Conservation (phyloP, 2,113 vertebrate genomes). For the Psilopogon haemacephalus region DNA sequence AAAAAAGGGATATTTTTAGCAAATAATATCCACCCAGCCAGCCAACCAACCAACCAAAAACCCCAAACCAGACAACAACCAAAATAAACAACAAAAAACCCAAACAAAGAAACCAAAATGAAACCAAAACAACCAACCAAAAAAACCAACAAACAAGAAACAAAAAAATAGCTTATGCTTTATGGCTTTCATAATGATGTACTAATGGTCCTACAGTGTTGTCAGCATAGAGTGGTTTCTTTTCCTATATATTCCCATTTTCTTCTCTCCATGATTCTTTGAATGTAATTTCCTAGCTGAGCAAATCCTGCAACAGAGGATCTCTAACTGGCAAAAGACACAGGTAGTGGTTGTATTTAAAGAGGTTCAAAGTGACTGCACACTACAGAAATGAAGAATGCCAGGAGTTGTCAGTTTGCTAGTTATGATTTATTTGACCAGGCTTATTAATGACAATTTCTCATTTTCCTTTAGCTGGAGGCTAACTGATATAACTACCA, state of each 20-base stretch:
- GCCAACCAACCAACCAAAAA: too few species aligned
- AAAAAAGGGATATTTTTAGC: too few species aligned
- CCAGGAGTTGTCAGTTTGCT: background rate
- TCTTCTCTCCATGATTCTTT: background rate
- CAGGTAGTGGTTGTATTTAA: background rate
- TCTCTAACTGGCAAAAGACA: background rate
- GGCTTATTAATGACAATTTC: background rate
- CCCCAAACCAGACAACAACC: too few species aligned
- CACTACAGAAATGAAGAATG: background rate
- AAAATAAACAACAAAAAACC: background rate
- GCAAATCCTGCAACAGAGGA: background rate
- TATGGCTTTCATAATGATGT: background rate
- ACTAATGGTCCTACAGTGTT: background rate
- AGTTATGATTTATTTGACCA: background rate
- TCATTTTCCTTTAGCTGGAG: background rate
- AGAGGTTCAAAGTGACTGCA: background rate
- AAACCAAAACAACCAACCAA: too few species aligned
- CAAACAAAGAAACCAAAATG: too few species aligned
- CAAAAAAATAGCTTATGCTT: background rate
- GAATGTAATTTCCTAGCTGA: background rate
- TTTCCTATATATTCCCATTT: background rate
- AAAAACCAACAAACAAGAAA: background rate
- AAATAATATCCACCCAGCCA: too few species aligned
- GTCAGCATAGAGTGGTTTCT: background rate
- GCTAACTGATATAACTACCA: background rate